Evolutionary conservation across 2,888 invertebrate genomes (phyloP).

Genomic region (Melanchra persicariae): DNA sequence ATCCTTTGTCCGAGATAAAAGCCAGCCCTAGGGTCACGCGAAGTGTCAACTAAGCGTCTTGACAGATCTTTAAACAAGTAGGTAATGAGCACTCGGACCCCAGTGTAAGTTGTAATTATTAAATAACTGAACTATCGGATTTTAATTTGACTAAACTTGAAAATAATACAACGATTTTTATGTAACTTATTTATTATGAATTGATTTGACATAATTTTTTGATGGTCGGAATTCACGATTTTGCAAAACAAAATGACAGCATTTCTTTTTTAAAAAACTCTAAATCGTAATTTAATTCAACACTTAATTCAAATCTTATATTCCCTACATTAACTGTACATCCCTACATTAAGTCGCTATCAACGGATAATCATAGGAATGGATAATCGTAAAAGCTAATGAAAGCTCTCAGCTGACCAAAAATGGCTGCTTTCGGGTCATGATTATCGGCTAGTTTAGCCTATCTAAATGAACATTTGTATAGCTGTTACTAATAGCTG

Average conservation of each 20-base stretch:
- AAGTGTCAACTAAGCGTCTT: no score
- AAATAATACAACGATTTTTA: no score
- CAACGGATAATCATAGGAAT: conserved; percentile 13
- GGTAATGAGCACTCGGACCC: no score
- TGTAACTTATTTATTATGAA: no score
- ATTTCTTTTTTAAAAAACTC: no score
- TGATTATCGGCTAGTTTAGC: conserved; percentile 22
- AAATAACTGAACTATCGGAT: not conserved
- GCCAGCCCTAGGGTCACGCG: no score
- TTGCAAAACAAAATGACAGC: not conserved
- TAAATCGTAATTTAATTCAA: no score
- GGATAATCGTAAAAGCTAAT: conserved; percentile 49
- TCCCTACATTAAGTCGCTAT: conserved; percentile 12
- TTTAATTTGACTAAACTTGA: not conserved
- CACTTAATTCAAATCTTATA: conserved; percentile 19
- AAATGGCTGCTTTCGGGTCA: conserved; percentile 41
- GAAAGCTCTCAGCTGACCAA: conserved; percentile 44
- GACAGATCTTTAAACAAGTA: no score
- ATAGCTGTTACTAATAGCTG: conserved; percentile 14
- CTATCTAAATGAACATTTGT: conserved; percentile 36
- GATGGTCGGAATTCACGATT: not conserved
- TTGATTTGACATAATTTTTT: no score
- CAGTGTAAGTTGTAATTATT: no score
- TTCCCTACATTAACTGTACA: not conserved
- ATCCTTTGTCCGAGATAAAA: no score